Evolutionary conservation across 2,113 vertebrate genomes (phyloP).

Genomic region (Percina caprodes): DNA sequence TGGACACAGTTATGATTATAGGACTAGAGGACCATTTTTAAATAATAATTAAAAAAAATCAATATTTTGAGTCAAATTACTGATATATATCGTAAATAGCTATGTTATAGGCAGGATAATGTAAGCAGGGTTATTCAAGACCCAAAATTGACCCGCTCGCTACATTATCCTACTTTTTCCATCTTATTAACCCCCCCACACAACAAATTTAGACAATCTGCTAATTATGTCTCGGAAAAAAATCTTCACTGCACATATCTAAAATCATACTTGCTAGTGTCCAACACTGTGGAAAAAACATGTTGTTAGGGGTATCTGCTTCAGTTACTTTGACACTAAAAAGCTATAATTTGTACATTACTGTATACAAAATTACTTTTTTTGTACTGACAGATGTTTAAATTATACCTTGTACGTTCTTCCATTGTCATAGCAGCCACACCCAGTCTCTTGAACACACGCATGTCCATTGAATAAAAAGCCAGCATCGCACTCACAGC

Average conservation of each 20-base stretch:
- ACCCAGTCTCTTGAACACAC: slow-evolving; percentile 79
- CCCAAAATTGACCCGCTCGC: too few relatives aligned
- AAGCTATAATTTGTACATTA: not conserved
- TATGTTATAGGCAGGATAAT: too few relatives aligned
- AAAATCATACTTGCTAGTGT: slow-evolving; percentile 17
- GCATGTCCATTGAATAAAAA: slow-evolving; percentile 76
- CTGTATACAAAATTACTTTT: not conserved
- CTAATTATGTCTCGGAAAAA: slow-evolving; percentile 26
- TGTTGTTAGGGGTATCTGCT: not conserved
- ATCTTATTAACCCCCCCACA: not conserved
- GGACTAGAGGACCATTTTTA: too few relatives aligned
- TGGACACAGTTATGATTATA: too few relatives aligned
- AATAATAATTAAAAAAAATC: too few relatives aligned
- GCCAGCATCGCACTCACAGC: slow-evolving; percentile 84
- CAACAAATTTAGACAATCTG: slow-evolving; percentile 23
- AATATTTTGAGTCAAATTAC: too few relatives aligned
- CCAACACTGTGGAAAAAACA: slow-evolving; percentile 1
- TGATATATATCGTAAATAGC: too few relatives aligned
- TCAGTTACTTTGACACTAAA: not conserved
- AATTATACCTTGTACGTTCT: slow-evolving; percentile 82
- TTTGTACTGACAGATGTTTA: not conserved
- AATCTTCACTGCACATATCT: slow-evolving; percentile 6
- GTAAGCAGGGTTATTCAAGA: too few relatives aligned
- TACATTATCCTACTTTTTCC: not conserved
- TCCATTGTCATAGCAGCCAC: slow-evolving; percentile 85